Conservation (phyloP, 1,140 invertebrate genomes). For the Hesperophylax magnus region DNA sequence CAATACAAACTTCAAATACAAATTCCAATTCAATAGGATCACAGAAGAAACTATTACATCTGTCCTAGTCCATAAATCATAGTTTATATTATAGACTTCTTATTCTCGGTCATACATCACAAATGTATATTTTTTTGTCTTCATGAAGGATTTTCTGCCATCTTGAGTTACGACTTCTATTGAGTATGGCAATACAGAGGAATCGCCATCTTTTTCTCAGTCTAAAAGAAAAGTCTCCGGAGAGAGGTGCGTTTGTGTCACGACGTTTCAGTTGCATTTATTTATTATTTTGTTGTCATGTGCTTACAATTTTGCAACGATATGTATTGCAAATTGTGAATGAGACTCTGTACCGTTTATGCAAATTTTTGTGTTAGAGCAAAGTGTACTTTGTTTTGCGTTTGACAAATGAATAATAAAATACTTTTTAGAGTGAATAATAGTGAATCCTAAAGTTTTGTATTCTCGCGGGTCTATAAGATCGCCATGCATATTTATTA, state of each 20-base stretch:
- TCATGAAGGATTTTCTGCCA: too few relatives aligned
- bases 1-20: too few relatives aligned
- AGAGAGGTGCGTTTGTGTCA: constrained; percentile 29
- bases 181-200: constrained; percentile 26
- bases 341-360: constrained; percentile 4
- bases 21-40: not conserved
- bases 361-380: constrained; percentile 2
- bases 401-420: constrained; percentile 29
- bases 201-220: constrained; percentile 41
- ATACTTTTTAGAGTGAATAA: constrained; percentile 17
- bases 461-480: not conserved
- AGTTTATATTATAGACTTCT: not conserved
- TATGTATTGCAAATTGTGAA: constrained; percentile 36
- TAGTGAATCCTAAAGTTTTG: constrained; percentile 26
- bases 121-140: too few relatives aligned
- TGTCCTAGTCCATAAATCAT: not conserved
- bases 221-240: constrained; percentile 23
- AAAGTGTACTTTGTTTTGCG: constrained; percentile 26
- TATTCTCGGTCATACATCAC: not conserved
- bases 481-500: not conserved
- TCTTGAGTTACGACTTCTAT: not conserved
- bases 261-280: constrained; percentile 36
- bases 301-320: constrained; percentile 36
- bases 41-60: not conserved
- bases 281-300: constrained; percentile 43